Conservation (phyloP, 2,888 invertebrate genomes). For the Cosmorhoe ocellata region DNA sequence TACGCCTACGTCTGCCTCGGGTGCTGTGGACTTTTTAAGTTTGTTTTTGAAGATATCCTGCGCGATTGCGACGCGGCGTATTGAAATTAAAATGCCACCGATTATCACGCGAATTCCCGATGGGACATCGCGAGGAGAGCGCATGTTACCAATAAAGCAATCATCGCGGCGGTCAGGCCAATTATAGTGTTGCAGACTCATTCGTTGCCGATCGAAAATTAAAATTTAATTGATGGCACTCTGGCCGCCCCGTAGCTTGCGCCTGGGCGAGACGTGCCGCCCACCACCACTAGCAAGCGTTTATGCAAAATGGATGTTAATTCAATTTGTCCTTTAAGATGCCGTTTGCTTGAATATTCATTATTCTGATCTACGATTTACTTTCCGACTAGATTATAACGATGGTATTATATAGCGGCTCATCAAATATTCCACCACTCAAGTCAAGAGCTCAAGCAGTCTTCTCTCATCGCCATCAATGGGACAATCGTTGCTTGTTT, state of each 20-base stretch:
- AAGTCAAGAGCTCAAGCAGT: constrained; percentile 25
- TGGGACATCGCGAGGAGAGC: constrained; percentile 47
- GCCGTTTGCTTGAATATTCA: constrained; percentile 41
- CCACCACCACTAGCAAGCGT: constrained; percentile 47
- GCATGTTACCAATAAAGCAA: constrained; percentile 76
- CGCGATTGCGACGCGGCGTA: constrained; percentile 35
- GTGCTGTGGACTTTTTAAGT: constrained; percentile 32
- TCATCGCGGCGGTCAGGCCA: constrained; percentile 67
- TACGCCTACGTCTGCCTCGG: constrained; percentile 52
- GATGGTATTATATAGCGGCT: background rate
- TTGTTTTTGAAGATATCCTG: constrained; percentile 43
- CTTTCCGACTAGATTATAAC: constrained; percentile 11
- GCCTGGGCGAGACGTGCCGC: constrained; percentile 41
- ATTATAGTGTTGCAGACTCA: constrained; percentile 68
- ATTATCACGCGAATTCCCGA: constrained; percentile 52
- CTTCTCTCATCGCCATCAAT: constrained; percentile 34
- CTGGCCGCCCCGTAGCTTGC: constrained; percentile 45
- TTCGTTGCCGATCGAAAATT: constrained; percentile 71
- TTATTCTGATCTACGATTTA: constrained; percentile 28
- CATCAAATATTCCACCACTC: constrained; percentile 24
- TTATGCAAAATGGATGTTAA: constrained; percentile 74
- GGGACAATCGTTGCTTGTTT: constrained; percentile 49
- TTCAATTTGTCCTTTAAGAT: constrained; percentile 69
- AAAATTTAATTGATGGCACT: constrained; percentile 74
- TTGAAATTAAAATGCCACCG: constrained; percentile 56